These are phyloP conservation scores for Nematopogon swammerdamellus DNA, from an alignment of 2,888 invertebrate species.

Conservation along the genomic window DNA sequence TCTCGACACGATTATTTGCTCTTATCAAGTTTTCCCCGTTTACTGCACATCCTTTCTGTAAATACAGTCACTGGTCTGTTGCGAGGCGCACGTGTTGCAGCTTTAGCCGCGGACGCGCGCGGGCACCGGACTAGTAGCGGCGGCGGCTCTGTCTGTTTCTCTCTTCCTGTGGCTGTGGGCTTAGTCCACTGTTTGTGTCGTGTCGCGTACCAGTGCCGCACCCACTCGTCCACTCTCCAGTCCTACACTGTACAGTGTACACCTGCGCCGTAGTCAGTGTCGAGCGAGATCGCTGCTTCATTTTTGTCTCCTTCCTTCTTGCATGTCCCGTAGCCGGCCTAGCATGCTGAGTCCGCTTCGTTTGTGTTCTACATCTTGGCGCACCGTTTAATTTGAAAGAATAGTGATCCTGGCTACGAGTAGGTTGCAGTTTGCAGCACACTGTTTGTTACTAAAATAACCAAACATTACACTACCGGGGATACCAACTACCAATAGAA, in stretches of 20 bases:
- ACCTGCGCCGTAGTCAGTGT: not conserved
- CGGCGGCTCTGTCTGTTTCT: conserved; percentile 58
- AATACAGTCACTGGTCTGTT: not conserved
- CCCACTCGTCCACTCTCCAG: not conserved
- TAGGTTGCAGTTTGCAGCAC: too few species aligned
- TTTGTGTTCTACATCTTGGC: not conserved
- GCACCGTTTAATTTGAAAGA: not conserved
- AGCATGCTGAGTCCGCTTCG: not conserved
- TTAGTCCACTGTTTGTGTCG: conserved; percentile 26
- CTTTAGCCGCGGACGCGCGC: conserved; percentile 21
- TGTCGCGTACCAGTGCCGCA: not conserved
- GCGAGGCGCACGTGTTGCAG: not conserved
- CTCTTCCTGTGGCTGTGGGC: conserved; percentile 58
- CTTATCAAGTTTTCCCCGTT: not conserved
- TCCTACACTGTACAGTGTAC: not conserved
- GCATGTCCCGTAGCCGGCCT: not conserved
- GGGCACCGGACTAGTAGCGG: conserved; percentile 40
- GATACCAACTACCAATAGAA: too few species aligned
- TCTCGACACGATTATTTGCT: not conserved
- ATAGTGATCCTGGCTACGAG: too few species aligned
- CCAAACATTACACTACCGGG: too few species aligned
- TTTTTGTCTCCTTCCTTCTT: not conserved
- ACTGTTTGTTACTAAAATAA: too few species aligned
- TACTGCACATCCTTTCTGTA: not conserved
- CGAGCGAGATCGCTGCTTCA: not conserved